Evolutionary conservation across 1,140 invertebrate species (phyloP), one percentile per base, ranked within the genome.

Genomic region (Lepidotrigona ventralis): DNA sequence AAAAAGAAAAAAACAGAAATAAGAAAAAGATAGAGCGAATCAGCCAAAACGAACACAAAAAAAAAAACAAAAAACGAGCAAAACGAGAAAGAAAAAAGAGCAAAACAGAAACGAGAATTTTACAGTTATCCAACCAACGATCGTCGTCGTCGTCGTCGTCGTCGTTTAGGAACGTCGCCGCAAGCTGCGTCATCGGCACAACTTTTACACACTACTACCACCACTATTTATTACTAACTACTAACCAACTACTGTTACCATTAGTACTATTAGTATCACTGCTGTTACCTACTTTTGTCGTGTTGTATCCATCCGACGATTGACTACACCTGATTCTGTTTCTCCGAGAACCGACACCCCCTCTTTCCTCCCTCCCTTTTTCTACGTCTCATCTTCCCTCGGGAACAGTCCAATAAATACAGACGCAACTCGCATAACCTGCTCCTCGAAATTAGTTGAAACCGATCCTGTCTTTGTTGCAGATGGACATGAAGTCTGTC

Each of bases 401-500:
- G 66, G n/a, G n/a, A 76, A 87, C 33, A 86, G 63, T 86, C 60
- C 72, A 84, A 84, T 80, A 85, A 46, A 85, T 86, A 87, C 78
- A 88, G 81, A 88, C 76, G 68, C 68, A 70, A 83, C 70, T 46
- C 87, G 79, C 60, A 54, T n/a, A 79, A 54, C 89, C 91, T 90
- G 77, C 68, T 91, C 90, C 92, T 94, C 87, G 90, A 93, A 92
- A 93, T 85, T 90, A 93, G 92, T 94, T 94, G 93, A 94, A 94
- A 93, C 91, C 92, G 85, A 93, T 93, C 93, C 92, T 94, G 90
- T 95, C 92, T 95, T 93, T 95, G 93, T 94, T 95, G 94, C 96
- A 98, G 97, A 97, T 98, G 97, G 97, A 98, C 95, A 97, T 97
- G 96, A 98, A 98, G 96, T 97, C 97, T 95, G 97, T 97, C 96